Evolutionary conservation across 2,888 invertebrate species (phyloP), one percentile per base, ranked within the genome.

Genomic region (Sabatieria punctata): DNA sequence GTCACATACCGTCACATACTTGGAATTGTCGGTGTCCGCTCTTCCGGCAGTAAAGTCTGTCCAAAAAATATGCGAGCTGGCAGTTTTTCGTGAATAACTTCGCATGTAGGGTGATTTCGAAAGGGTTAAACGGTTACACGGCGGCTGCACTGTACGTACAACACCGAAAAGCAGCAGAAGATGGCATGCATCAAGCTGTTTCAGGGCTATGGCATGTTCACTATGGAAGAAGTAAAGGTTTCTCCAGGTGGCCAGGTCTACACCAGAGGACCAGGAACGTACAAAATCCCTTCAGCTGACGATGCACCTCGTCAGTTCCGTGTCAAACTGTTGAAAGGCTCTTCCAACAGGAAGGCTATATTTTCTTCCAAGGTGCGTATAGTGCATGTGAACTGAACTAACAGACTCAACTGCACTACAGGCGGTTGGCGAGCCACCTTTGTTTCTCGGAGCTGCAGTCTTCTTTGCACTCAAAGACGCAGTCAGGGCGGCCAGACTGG

Each of bases 351-450:
- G 0, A 74, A 80, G 60, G 91, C 89, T 21, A 83, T 93, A 6
- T 91, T 82, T 67, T 89, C 91, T 0, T 93, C 91, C 1, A 93
- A 93, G 78, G 88, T 84, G 65, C 61, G 33, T 35, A 18, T 39
- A 35, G 11, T 23, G 26, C 23, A 22, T 43, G 11, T 41, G 8
- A 18, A 18, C 8, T 6, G 19, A 4, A 37, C 18, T 15, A 6
- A 37, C 6, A 37, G 19, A 6, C 19, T 26, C 26, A 11, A 19
- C 21, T 40, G 24, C 27, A 33, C 23, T 71, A 4, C 58, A 86
- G 85, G 93, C 86, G 50, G 80, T 91, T 35, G 93, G 93, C 1
- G 93, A 95, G 65, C 93, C 93, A 0, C 93, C 93, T 0, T 67
- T 93, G 4, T 86, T 91, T 64, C 72, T 91, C 52, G 85, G 88